A percentile compares a stretch with the other conserved stretches of the same genome.
Evolutionary conservation across 1,140 invertebrate species (phyloP).

Genomic region (Anagrus nilaparvatae): DNA sequence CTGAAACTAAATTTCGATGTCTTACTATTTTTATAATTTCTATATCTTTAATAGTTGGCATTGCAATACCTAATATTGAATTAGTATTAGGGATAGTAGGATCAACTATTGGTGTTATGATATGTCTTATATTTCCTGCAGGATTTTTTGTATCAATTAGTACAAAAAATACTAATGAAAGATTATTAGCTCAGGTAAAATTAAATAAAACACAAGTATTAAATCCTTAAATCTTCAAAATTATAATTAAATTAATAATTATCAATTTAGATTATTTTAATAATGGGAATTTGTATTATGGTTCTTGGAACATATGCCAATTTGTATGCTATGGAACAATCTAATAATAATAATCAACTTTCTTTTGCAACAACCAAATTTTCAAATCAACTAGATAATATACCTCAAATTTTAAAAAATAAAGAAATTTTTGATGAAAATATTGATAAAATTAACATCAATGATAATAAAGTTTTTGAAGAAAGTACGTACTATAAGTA

Average conservation of each 20-base stretch:
- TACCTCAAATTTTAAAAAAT: constrained; percentile 28
- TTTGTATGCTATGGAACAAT: constrained; percentile 61
- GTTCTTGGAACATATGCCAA: constrained; percentile 80
- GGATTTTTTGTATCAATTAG: constrained; percentile 62
- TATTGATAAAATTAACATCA: too few relatives aligned
- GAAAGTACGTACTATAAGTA: constrained; percentile 18
- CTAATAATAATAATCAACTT: constrained; percentile 27
- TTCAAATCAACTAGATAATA: constrained; percentile 33
- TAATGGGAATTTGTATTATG: constrained; percentile 70
- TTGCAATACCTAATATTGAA: constrained; percentile 82
- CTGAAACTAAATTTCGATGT: constrained; percentile 65
- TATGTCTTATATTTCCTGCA: constrained; percentile 86
- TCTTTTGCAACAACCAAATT: constrained; percentile 23
- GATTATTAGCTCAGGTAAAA: constrained; percentile 55
- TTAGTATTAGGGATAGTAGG: constrained; percentile 85
- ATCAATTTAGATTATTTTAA: constrained; percentile 53
- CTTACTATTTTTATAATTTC: constrained; percentile 69
- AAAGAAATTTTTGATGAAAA: constrained; percentile 21
- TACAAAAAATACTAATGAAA: constrained; percentile 63
- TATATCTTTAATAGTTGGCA: constrained; percentile 63
- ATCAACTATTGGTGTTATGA: constrained; percentile 88
- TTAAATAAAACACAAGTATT: too few relatives aligned
- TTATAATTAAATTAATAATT: too few relatives aligned
- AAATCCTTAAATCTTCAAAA: background rate
- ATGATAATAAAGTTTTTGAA: constrained; percentile 22